Evolutionary conservation across 2,113 vertebrate species (phyloP), one percentile per base, ranked within the genome.

Genomic region (Camelus bactrianus): DNA sequence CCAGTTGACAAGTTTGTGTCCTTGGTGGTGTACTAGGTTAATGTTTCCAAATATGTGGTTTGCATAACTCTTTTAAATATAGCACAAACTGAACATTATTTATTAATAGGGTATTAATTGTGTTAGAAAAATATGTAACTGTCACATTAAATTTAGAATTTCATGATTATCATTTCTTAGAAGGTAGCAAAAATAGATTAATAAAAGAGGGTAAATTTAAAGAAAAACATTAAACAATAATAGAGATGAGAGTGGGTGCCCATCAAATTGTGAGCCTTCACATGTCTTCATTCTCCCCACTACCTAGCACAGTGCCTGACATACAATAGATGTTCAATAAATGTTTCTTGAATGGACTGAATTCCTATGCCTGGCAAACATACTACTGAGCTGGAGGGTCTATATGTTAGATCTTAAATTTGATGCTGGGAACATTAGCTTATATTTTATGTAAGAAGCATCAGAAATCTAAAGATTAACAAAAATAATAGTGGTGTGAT

Each of bases 1-100:
- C 64, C 56, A 83, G 7, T 54, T 52, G 87, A 30, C 48, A 86
- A 16, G 54, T 86, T 64, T 67, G 8, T 93, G 56, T 95, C 58
- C 58, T 91, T 80, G 64, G n/a, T 48, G 77, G 38, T 24, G 32
- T 82, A 58, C 67, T 65, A 24, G 73, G 28, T 93, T 67, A 72
- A 1, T 91, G 30, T 82, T 96, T 93, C 50, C 56, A 80, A 69
- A 72, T 65, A 67, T 11, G 38, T 67, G 90, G 22, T 65, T 93
- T 93, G 2, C 76, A 73, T 69, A 26, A 73, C 10, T 62, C 32
- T 50, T 88, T 69, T 46, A 52, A 60, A 75, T 7, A 35, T 4
- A 72, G 22, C 5, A 1, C 17, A 73, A 60, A 32, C 11, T 79
- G 70, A 88, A 73, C 24, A 48, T 65, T 85, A 13, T 83, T 93